Conservation (phyloP, 2,113 vertebrate genomes). For the Galemys pyrenaicus region DNA sequence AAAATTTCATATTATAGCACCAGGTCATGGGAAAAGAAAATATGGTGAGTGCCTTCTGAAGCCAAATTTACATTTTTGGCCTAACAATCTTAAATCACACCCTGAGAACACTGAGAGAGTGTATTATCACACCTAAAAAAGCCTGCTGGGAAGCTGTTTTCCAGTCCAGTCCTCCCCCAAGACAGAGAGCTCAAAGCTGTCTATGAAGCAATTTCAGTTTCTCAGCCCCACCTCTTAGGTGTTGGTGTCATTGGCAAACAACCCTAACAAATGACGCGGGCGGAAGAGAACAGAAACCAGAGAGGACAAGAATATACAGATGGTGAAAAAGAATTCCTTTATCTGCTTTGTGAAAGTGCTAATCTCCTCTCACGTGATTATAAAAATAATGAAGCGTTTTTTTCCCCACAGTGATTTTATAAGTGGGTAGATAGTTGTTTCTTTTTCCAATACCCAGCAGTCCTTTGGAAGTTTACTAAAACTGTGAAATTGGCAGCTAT, state of each 20-base stretch:
- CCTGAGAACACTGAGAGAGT: constrained; percentile 55
- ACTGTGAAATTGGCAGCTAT: background rate
- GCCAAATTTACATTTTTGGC: background rate
- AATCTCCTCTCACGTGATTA: background rate
- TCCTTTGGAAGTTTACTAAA: constrained; percentile 11
- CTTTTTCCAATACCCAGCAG: background rate
- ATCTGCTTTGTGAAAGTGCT: background rate
- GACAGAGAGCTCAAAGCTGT: constrained; percentile 48
- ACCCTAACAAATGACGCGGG: background rate
- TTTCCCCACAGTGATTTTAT: background rate
- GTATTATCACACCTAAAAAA: constrained; percentile 52
- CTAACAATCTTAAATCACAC: constrained; percentile 47
- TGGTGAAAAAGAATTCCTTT: constrained; percentile 17
- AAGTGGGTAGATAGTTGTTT: background rate
- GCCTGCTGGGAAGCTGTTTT: constrained; percentile 45
- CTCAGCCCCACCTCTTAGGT: constrained; percentile 53
- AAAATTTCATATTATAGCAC: background rate
- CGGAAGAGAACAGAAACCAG: constrained; percentile 51
- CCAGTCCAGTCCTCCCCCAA: background rate
- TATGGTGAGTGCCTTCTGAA: background rate
- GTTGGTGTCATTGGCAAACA: constrained; percentile 38
- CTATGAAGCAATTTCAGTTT: constrained; percentile 67
- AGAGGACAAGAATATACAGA: background rate
- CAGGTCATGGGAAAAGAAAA: background rate
- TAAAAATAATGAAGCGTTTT: background rate